Base-by-base conservation (phyloP, 1,140 invertebrate species). In the Xylocopa sonorina region DNA sequence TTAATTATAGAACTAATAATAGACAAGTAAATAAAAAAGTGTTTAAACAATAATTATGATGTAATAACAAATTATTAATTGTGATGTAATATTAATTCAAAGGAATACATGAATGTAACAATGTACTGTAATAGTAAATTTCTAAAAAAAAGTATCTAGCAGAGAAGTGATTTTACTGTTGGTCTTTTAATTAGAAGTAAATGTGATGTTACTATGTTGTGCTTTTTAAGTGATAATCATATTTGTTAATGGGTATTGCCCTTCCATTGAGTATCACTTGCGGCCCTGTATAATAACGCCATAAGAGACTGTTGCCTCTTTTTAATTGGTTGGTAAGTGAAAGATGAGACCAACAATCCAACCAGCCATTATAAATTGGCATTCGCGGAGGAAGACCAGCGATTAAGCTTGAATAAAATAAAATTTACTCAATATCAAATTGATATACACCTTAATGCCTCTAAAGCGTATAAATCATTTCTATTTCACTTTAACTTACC, bases 271-370 rank as follows among this genome's bases (percentile, higher is more conserved):
- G 78, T 41, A 87, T 73, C 51, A 93, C 89, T 89, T 89, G 95
- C 68, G 96, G 95, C 63, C 96, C 96, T 66, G 94, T 95, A 87
- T 97, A 97, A 89, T 97, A 96, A 85, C 96, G 95, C 94, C 96
- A 97, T 81, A 98, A 94, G 12, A 98, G 87, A 71, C 96, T 97
- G 72, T 96, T 96, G 9, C 97, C 97, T 63, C 97, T 94, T 89
- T 97, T 98, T 41, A 98, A 93, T 87, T 98, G 96, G 73, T 96
- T 95, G 32, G 94, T 94, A 53, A 91, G 89, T 16, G 95, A 93
- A 50, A 99, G 91, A 87, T 98, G 96, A 29, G 92, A 93, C 95
- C 96, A 97, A 90, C 97, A 98, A 74, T 96, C 93, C 3, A 95
- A 89, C 97, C 97, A 98, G 64, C 93, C 94, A 3, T 90, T 90